Evolutionary conservation across 2,113 vertebrate species (phyloP).

Genomic region (Theristicus caerulescens): DNA sequence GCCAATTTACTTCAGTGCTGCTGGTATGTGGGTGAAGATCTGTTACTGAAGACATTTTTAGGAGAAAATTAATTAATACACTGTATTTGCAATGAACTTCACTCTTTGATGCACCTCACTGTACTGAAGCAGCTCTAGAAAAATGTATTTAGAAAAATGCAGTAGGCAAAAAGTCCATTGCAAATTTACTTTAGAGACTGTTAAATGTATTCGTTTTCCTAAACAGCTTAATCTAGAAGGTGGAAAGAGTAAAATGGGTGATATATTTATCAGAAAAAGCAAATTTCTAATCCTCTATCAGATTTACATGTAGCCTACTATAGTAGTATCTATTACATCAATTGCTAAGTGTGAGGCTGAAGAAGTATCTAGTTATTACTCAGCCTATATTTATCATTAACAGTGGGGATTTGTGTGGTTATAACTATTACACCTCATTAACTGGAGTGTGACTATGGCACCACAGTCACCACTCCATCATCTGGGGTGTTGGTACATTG

Average conservation of each 20-base stretch:
- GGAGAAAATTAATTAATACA: neutral
- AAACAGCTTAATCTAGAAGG: neutral
- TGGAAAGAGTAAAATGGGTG: neutral
- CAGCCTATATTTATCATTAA: neutral
- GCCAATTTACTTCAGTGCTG: neutral
- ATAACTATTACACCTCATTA: neutral
- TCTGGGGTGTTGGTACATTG: rapidly evolving
- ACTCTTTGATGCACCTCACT: neutral
- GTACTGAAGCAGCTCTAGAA: neutral
- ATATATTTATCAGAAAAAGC: neutral
- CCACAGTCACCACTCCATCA: neutral
- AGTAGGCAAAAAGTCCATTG: neutral
- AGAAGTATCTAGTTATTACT: neutral
- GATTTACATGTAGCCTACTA: neutral
- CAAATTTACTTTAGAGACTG: neutral
- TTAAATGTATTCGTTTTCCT: neutral
- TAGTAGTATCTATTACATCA: neutral
- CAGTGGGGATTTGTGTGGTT: neutral
- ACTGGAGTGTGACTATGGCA: neutral
- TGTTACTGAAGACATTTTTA: neutral
- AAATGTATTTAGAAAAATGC: neutral
- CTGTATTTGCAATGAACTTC: neutral
- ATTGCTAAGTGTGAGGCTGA: neutral
- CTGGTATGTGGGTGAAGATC: neutral
- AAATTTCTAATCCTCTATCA: neutral